Conservation (phyloP, 1,140 invertebrate species). For the Drosophila repletoides region DNA sequence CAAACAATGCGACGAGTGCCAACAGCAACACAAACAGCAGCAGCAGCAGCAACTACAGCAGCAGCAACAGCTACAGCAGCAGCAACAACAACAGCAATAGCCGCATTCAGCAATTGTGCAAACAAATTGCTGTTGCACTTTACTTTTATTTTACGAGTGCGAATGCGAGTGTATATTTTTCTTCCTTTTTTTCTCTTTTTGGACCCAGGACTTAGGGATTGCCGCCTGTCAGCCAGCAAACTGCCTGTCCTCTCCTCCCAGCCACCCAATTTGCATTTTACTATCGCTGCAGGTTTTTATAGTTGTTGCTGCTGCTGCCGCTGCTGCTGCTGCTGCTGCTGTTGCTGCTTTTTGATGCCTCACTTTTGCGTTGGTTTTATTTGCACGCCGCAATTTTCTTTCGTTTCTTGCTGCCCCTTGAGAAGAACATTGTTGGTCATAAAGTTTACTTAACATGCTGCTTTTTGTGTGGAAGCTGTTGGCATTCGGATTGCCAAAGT, state of each 20-base stretch:
- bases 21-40: slow-evolving; percentile 62
- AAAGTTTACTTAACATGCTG: slow-evolving; percentile 80
- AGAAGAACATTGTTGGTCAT: slow-evolving; percentile 49
- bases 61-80: slow-evolving; percentile 35
- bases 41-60: slow-evolving; percentile 22
- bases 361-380: slow-evolving; percentile 70
- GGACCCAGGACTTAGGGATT: slow-evolving; percentile 38
- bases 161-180: slow-evolving; percentile 67
- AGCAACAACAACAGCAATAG: slow-evolving; percentile 58
- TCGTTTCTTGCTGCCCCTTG: slow-evolving; percentile 12
- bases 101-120: slow-evolving; percentile 79
- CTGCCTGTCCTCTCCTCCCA: slow-evolving; percentile 7
- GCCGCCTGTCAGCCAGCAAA: slow-evolving; percentile 32
- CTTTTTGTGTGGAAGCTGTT: slow-evolving; percentile 65
- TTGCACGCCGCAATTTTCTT: slow-evolving; percentile 69
- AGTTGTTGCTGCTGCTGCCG: slow-evolving; percentile 57
- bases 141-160: slow-evolving; percentile 80
- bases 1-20: slow-evolving; percentile 78
- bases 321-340: slow-evolving; percentile 60
- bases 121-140: slow-evolving; percentile 80
- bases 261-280: slow-evolving; percentile 73
- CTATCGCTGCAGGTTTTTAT: slow-evolving; percentile 78
- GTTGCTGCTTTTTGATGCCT: slow-evolving; percentile 71
- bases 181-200: slow-evolving; percentile 10
- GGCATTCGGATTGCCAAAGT: slow-evolving; percentile 72